A percentile compares a stretch with the other conserved stretches of the same genome.
These are phyloP conservation scores for Stenichneumon culpator DNA, from an alignment of 2,888 invertebrate genomes.

Conservation along the genomic window DNA sequence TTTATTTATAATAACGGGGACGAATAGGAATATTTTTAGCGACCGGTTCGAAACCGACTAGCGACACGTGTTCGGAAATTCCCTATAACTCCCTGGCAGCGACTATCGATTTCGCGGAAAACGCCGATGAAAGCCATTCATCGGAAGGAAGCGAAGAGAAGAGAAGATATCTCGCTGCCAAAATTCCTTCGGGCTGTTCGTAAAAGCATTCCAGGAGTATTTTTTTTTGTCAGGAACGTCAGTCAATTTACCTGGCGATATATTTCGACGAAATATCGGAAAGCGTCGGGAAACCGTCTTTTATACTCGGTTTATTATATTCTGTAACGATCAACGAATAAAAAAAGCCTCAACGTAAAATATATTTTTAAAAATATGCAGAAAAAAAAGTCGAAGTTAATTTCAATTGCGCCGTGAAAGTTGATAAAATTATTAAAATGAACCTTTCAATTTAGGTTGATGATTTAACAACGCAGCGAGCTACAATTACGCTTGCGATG, in stretches of 20 bases:
- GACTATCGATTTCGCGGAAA: conserved; percentile 41
- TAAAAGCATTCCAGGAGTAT: background rate
- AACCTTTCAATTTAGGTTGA: no score
- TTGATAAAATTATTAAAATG: no score
- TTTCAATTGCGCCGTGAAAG: no score
- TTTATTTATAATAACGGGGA: conserved; percentile 81
- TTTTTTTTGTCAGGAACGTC: background rate
- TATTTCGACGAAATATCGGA: background rate
- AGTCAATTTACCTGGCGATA: background rate
- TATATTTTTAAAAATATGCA: background rate
- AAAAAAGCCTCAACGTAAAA: background rate
- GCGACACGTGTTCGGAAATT: conserved; percentile 53
- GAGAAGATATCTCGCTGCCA: conserved; percentile 20
- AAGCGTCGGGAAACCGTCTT: no score
- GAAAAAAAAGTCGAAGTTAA: background rate
- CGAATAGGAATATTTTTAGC: conserved; percentile 73
- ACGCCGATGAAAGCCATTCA: conserved; percentile 35
- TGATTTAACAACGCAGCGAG: no score
- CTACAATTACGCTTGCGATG: no score
- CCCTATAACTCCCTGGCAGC: conserved; percentile 36
- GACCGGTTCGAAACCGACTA: conserved; percentile 47
- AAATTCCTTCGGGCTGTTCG: conserved; percentile 8
- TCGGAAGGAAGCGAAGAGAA: background rate
- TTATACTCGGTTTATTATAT: no score
- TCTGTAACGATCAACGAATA: background rate